Evolutionary conservation across 2,888 invertebrate species (phyloP), one percentile per base, ranked within the genome.

Genomic region (Xylota sylvarum): DNA sequence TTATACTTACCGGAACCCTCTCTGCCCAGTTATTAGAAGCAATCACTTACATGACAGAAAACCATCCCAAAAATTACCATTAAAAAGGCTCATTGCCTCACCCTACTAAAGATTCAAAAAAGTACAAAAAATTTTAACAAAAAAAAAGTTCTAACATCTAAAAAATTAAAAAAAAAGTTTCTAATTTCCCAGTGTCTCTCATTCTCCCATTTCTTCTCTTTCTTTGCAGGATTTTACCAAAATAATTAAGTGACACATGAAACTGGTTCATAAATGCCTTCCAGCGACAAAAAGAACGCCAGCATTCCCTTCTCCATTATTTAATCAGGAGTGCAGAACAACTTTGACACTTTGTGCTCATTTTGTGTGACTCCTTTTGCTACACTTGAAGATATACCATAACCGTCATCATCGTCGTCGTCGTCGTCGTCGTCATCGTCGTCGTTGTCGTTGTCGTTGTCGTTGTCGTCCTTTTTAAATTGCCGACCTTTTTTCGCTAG

Each of bases 231-330:
- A 82, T 73, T 73, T 78, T 72, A 50, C 67, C 78, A 48, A 86
- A 86, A 86, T 69, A 86, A 81, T 76, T 85, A 77, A 81, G 81
- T 81, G 86, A 86, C 81, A 86, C 81, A 81, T 73, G 50, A 82
- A 86, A 86, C 86, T 86, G 69, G 86, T 86, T 86, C 77, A 86
- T 73, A 86, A 82, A 86, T 78, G 77, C 78, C 82, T 72, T 30
- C 48, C 12, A 64, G 86, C 46, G 69, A 78, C 77, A 73, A 19
- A 32, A 73, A 62, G 52, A 72, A 65, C 72, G 58, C 5, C 58
- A 67, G 72, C 58, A 48, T 43, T 46, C n/a, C 43, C 37, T 46
- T 37, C 70, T 55, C 32, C 40, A 85, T 85, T 85, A 81, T 85
- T 85, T 80, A 85, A 85, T 85, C 80, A 81, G 80, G 72, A 70